Conservation (phyloP, 1,140 invertebrate genomes). For the Drosophila bifasciata region DNA sequence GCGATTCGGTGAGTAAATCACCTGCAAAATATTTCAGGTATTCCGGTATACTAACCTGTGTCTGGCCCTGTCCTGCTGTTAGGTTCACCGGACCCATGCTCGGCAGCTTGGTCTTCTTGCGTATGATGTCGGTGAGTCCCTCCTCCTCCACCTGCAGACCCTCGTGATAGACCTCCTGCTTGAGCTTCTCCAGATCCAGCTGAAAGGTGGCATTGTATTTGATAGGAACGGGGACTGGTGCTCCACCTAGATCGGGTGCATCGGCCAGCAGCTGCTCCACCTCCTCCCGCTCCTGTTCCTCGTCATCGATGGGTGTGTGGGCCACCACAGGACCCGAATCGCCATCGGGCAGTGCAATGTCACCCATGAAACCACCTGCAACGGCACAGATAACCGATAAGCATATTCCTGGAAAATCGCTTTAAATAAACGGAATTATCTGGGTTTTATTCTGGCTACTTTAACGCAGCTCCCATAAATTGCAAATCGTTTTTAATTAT, state of each 20-base stretch:
- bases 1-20: neutral
- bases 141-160: constrained; percentile 93
- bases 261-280: constrained; percentile 54
- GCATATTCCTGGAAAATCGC: neutral
- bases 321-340: constrained; percentile 68
- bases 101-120: constrained; percentile 88
- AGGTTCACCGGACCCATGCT: constrained; percentile 44
- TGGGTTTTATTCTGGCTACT: too few relatives aligned
- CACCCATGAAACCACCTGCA: constrained; percentile 90
- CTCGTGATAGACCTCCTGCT: constrained; percentile 91
- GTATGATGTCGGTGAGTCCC: constrained; percentile 89
- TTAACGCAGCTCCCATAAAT: constrained; percentile 30
- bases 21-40: neutral
- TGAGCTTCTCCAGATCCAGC: constrained; percentile 90
- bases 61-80: constrained; percentile 57
- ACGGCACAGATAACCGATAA: constrained; percentile 31
- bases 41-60: constrained; percentile 49
- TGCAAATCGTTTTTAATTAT: constrained; percentile 71
- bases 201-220: constrained; percentile 87
- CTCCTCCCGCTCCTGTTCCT: constrained; percentile 14
- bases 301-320: constrained; percentile 83
- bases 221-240: neutral
- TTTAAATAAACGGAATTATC: constrained; percentile 48
- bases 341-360: constrained; percentile 90
- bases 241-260: constrained; percentile 42